A percentile compares a stretch with the other conserved stretches of the same genome.
Evolutionary conservation across 2,888 invertebrate genomes (phyloP).

Genomic region (Syritta pipiens): DNA sequence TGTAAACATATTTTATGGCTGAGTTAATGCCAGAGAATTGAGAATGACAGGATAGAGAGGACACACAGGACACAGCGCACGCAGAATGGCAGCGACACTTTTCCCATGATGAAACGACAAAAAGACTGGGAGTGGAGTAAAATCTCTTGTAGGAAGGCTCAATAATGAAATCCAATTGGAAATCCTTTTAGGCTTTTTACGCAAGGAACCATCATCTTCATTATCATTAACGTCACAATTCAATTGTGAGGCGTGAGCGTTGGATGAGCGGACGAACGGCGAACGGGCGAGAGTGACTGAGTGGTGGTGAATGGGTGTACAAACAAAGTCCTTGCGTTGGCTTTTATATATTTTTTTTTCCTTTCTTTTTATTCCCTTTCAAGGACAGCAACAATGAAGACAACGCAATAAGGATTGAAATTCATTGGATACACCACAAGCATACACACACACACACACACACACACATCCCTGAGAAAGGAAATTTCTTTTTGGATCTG

Average conservation of each 20-base stretch:
- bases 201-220: constrained; percentile 60
- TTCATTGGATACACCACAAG: constrained; percentile 30
- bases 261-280: no score
- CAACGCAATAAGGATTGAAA: constrained; percentile 37
- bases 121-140: constrained; percentile 40
- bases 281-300: no score
- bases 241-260: constrained; percentile 55
- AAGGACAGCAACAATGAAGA: constrained; percentile 16
- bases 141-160: constrained; percentile 20
- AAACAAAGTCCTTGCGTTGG: not conserved
- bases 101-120: not conserved
- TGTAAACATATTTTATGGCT: constrained; percentile 62
- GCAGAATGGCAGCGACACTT: not conserved
- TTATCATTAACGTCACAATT: constrained; percentile 68
- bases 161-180: constrained; percentile 64
- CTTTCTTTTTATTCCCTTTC: constrained; percentile 4
- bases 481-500: not conserved
- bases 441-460: no score
- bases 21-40: constrained; percentile 54
- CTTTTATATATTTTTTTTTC: not conserved
- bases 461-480: no score
- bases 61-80: not conserved
- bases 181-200: constrained; percentile 57
- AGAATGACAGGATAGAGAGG: constrained; percentile 40
- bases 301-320: no score